A percentile compares a stretch with the other conserved stretches of the same genome.
Evolutionary conservation across 2,113 vertebrate genomes (phyloP).

Genomic region (Catharus bicknelli): DNA sequence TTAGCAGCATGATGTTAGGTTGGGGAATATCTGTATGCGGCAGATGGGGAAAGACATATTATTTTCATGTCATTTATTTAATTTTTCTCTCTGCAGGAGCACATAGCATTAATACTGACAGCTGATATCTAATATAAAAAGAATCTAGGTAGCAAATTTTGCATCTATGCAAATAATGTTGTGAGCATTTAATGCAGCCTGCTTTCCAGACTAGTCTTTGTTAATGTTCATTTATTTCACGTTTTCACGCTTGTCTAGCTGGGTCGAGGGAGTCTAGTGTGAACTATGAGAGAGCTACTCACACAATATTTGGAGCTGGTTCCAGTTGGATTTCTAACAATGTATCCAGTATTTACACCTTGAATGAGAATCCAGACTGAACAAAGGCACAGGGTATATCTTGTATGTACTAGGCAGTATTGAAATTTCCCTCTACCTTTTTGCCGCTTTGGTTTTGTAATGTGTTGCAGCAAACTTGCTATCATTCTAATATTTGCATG

Average conservation of each 20-base stretch:
- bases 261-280: conserved; percentile 60
- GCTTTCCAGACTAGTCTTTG: conserved; percentile 74
- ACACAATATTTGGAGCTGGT: conserved; percentile 42
- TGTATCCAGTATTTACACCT: conserved; percentile 65
- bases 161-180: neutral
- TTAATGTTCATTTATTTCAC: conserved; percentile 80
- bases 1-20: conserved; percentile 52
- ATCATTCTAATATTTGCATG: neutral
- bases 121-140: neutral
- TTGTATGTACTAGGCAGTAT: neutral
- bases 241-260: conserved; percentile 76
- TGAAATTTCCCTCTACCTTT: neutral
- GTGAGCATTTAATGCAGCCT: neutral
- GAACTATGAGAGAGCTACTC: conserved; percentile 59
- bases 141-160: neutral
- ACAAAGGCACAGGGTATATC: conserved; percentile 66
- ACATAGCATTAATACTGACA: neutral
- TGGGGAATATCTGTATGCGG: conserved; percentile 23
- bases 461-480: neutral
- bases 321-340: conserved; percentile 57
- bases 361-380: conserved; percentile 35
- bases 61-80: neutral
- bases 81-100: conserved; percentile 18
- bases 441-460: neutral
- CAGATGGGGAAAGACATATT: conserved; percentile 25